These are phyloP conservation scores for Aeoliscus strigatus DNA, from an alignment of 2,797 vertebrate species.

Conservation along the genomic window DNA sequence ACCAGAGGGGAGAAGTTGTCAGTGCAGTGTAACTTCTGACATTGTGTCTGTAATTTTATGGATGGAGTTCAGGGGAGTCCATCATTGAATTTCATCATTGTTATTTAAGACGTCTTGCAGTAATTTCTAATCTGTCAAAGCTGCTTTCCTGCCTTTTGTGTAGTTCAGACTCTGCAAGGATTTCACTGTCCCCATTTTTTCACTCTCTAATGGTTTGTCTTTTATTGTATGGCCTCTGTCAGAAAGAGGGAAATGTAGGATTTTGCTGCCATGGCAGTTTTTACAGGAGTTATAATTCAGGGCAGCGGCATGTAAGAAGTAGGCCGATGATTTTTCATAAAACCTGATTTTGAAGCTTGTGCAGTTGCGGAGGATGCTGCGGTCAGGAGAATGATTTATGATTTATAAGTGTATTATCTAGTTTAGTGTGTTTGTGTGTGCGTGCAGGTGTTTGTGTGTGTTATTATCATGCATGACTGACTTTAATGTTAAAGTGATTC, in stretches of 20 bases:
- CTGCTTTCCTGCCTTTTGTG: conserved; percentile 38
- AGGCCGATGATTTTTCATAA: conserved; percentile 8
- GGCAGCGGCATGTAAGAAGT: conserved; percentile 21
- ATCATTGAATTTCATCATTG: conserved; percentile 33
- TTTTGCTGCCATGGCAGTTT: conserved; percentile 63
- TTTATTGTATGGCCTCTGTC: conserved; percentile 26
- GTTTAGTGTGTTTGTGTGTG: conserved; percentile 10
- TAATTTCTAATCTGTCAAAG: conserved; percentile 55
- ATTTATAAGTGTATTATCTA: conserved; percentile 35
- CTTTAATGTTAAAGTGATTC: conserved; percentile 46
- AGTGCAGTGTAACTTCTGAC: background rate
- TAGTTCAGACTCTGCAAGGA: conserved; percentile 19
- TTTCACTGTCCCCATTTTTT: conserved; percentile 23
- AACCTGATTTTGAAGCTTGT: conserved; percentile 15
- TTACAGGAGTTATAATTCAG: conserved; percentile 53
- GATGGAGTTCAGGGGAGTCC: conserved; percentile 23
- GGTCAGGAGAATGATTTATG: conserved; percentile 33
- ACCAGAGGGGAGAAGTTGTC: too few species aligned
- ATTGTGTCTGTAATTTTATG: background rate
- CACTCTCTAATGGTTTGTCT: conserved; percentile 25
- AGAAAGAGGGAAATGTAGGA: conserved; percentile 22
- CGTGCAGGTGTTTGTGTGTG: conserved; percentile 20
- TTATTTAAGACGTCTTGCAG: conserved; percentile 46
- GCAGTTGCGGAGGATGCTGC: conserved; percentile 2
- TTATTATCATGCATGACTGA: conserved; percentile 49